Conservation (phyloP, 2,797 vertebrate genomes). For the Epinephelus awoara region DNA sequence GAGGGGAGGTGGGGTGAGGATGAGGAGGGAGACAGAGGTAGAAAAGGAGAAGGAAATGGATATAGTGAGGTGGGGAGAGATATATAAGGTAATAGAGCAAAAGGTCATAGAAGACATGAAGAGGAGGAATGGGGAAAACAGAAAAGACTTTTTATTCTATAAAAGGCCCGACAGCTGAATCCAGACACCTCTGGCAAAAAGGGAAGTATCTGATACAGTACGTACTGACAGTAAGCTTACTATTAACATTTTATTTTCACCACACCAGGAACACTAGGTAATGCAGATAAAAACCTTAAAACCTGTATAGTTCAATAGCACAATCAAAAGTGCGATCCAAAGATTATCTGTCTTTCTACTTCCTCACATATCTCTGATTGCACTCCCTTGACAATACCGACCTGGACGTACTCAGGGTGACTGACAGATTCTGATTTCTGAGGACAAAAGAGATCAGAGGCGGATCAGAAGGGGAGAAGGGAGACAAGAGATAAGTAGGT, state of each 20-base stretch:
- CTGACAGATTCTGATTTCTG: conserved; percentile 61
- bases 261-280: neutral
- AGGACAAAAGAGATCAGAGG: conserved; percentile 36
- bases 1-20: conserved; percentile 6
- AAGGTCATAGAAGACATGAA: conserved; percentile 60
- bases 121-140: conserved; percentile 26
- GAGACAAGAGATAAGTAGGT: conserved; percentile 39
- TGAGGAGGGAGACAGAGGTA: conserved; percentile 15
- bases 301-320: neutral
- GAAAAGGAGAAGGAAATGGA: conserved; percentile 46
- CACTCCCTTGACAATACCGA: conserved; percentile 29
- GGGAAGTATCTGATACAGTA: conserved; percentile 5
- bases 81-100: conserved; percentile 52
- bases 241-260: neutral
- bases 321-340: neutral
- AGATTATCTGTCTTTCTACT: no score
- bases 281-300: conserved; percentile 8
- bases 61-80: conserved; percentile 36
- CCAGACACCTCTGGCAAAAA: conserved; percentile 9
- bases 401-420: conserved; percentile 39
- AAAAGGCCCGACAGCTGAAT: conserved; percentile 22
- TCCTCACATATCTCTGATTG: conserved; percentile 13
- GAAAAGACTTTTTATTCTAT: conserved; percentile 4
- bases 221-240: no score
- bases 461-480: conserved; percentile 13